Evolutionary conservation across 2,797 vertebrate genomes (phyloP), one percentile per base, ranked within the genome.

Genomic region (Synanceia verrucosa): DNA sequence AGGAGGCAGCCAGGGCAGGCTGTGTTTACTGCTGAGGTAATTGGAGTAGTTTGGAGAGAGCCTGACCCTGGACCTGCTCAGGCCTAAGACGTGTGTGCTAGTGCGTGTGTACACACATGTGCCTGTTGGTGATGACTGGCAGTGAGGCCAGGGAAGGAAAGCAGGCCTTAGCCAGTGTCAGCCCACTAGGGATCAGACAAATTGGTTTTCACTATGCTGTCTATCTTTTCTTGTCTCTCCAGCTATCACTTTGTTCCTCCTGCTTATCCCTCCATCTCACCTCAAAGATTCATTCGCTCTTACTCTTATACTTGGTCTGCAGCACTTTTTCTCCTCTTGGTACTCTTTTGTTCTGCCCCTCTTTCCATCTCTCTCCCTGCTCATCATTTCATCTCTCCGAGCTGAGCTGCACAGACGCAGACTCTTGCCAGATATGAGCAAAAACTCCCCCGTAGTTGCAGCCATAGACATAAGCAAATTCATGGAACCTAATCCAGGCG

Each of bases 11-110:
- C 44, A 16, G 82, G 79, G 87, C 83, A 89, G 87, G 71, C 86
- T 82, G 82, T 90, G 91, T 91, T 92, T 92, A 92, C 90, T 86
- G 84, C 89, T 81, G 77, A 83, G 88, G 90, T 91, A 92, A 93
- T 92, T 92, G 91, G 89, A 88, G 90, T 88, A 86, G 81, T 91
- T 89, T 90, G 85, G 86, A 82, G 77, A 86, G 76, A 85, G 83
- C 73, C 86, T 89, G 86, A 91, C 85, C 91, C 84, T 64, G 66
- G 77, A 70, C 80, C 78, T 47, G 60, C 81, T 67, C 60, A 78
- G 81, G 78, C 81, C 82, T 64, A 62, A 70, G 67, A 2, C 63
- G 39, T 11, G 37, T 34, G 47, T 51, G 52, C 24, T 39, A 48
- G 72, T 34, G 55, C 50, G 18, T n/a, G 6, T n/a, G 1, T 28